phyloP scores from a whole-genome alignment of 2,888 invertebrate species.

The Leptopterna dolabrata region DNA sequence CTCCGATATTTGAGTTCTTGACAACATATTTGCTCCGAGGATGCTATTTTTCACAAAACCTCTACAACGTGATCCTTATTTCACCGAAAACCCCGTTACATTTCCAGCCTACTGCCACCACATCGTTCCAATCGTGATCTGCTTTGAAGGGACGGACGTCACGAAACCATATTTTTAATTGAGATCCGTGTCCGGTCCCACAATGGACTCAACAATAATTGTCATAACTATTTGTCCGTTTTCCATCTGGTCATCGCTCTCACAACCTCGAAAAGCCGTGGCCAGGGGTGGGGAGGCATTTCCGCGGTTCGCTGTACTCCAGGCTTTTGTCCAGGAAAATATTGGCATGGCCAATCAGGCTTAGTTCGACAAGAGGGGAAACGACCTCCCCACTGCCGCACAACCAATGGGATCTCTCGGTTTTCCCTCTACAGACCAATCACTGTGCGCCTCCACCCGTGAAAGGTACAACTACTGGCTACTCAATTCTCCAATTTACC shows the following conservation, averaged over 20 bases:
- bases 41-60: background rate
- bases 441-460: background rate
- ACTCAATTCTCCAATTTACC: background rate
- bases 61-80: background rate
- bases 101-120: background rate
- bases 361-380: background rate
- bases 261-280: background rate
- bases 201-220: background rate
- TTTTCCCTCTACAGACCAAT: background rate
- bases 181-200: background rate
- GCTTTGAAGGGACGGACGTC: background rate
- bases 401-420: background rate
- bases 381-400: background rate
- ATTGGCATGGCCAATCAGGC: background rate
- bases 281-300: background rate
- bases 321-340: background rate
- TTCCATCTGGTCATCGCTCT: background rate
- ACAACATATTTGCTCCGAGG: too few species aligned
- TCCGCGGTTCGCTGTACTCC: background rate
- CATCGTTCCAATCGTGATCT: background rate
- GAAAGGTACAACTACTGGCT: background rate
- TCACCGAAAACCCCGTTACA: background rate
- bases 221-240: background rate
- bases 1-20: too few species aligned
- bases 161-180: background rate